Conservation (phyloP, 2,797 vertebrate species). For the Clarias platycephalus region DNA sequence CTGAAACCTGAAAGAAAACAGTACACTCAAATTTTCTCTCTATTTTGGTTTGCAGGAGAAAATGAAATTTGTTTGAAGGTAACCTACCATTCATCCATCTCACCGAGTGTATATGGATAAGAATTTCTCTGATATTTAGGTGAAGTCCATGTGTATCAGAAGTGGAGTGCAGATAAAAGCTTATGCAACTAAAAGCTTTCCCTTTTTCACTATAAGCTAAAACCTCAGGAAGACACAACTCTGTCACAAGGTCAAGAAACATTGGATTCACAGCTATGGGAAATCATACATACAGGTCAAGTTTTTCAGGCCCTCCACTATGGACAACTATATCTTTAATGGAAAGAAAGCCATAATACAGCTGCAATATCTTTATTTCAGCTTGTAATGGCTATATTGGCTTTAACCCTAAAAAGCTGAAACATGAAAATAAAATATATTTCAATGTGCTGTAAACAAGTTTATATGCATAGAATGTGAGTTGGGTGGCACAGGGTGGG, state of each 20-base stretch:
- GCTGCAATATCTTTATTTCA: background rate
- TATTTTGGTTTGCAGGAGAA: background rate
- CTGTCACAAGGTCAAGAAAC: background rate
- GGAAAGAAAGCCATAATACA: background rate
- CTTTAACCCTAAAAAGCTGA: background rate
- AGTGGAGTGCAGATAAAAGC: conserved; percentile 7
- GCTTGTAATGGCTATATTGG: too few relatives aligned
- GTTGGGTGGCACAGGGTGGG: too few relatives aligned
- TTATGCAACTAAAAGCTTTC: conserved; percentile 19
- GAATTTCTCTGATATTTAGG: conserved; percentile 13
- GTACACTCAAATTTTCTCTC: too few relatives aligned
- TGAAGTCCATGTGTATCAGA: conserved; percentile 5
- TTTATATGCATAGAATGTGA: background rate
- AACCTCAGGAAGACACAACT: conserved; percentile 2
- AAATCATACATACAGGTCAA: background rate
- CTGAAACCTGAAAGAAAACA: background rate
- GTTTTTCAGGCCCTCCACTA: too few relatives aligned
- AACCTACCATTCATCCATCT: background rate
- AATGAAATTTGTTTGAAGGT: background rate
- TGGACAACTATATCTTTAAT: background rate
- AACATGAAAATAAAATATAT: background rate
- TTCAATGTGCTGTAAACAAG: background rate
- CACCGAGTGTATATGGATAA: background rate
- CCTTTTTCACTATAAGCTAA: conserved; percentile 22
- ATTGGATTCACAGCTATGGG: background rate